Base-by-base conservation (phyloP, 2,113 vertebrate genomes). In the Pomatostomus ruficeps region DNA sequence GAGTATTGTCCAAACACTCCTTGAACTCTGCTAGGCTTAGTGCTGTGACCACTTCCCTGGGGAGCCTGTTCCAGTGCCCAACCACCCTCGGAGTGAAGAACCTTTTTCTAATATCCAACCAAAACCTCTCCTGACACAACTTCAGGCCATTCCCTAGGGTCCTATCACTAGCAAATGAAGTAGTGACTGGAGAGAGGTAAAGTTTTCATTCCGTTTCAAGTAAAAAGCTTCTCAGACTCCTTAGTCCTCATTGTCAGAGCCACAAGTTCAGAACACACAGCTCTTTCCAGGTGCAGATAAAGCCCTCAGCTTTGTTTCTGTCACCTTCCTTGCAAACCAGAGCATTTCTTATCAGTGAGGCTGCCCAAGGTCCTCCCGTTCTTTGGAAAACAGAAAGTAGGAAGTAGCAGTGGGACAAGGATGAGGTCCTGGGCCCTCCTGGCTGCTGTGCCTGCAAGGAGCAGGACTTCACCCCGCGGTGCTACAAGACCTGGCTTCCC, bases 351-450 rank as follows among this genome's bases (percentile, higher is more conserved):
- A 21, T 6, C 7, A 1, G 11, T 52, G 35, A 12, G 5, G 9
- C 46, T 81, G 65, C 42, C 38, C 46, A 18, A 49, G 38, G 10
- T 42, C 31, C 42, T 88, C 25, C 13, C 2, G 9, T 62, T 24
- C 42, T 74, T 61, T 2, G 4, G 42, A 71, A 88, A 54, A 42
- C 25, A 1, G 2, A 78, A 82, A n/a, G 22, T 43, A 7, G 51
- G 61, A 74, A 33, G 31, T 71, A 23, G 25, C 42, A 20, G 28
- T 26, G 38, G 25, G 31, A 12, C 54, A 77, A 78, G 66, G 51
- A 54, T 0, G 3, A n/a, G 17, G 24, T 85, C 31, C 65, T 4
- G 2, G 18, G 11, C 36, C 6, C 10, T 73, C 6, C 25, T 40
- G 58, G 22, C 54, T 84, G 42, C 38, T 38, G 38, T 2, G 8